phyloP scores from a whole-genome alignment of 2,113 vertebrate genomes.

The Otocyon megalotis region DNA sequence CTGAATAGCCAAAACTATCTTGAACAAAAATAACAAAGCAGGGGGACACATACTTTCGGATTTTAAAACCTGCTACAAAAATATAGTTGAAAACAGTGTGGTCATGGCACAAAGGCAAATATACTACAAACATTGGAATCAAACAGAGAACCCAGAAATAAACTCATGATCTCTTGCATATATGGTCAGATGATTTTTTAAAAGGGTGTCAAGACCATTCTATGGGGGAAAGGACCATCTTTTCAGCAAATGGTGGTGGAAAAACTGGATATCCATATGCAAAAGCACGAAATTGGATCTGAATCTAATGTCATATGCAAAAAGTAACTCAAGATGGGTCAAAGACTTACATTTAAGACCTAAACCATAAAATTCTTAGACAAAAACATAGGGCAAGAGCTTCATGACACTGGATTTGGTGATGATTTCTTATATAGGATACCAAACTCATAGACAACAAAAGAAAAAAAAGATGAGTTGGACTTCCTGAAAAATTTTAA shows the following conservation, averaged over 20 bases:
- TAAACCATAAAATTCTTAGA: neutral
- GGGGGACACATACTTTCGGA: neutral
- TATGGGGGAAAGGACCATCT: neutral
- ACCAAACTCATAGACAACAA: neutral
- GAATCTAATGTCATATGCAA: neutral
- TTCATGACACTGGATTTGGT: neutral
- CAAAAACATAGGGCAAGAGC: neutral
- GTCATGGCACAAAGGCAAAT: neutral
- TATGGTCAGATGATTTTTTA: neutral
- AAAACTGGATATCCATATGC: neutral
- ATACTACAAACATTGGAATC: neutral
- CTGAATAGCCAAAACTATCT: neutral
- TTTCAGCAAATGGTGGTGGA: neutral
- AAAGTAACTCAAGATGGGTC: neutral
- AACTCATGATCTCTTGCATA: neutral
- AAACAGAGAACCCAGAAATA: neutral
- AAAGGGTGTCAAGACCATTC: neutral
- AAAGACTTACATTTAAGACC: neutral
- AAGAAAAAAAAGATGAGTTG: neutral
- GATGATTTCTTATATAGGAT: neutral
- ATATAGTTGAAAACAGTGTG: neutral
- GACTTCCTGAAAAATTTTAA: neutral
- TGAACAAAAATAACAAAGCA: conserved; percentile 12
- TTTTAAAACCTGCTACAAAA: neutral
- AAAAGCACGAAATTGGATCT: neutral